These are phyloP conservation scores for Falco columbarius DNA, from an alignment of 2,797 vertebrate species.

Conservation along the genomic window DNA sequence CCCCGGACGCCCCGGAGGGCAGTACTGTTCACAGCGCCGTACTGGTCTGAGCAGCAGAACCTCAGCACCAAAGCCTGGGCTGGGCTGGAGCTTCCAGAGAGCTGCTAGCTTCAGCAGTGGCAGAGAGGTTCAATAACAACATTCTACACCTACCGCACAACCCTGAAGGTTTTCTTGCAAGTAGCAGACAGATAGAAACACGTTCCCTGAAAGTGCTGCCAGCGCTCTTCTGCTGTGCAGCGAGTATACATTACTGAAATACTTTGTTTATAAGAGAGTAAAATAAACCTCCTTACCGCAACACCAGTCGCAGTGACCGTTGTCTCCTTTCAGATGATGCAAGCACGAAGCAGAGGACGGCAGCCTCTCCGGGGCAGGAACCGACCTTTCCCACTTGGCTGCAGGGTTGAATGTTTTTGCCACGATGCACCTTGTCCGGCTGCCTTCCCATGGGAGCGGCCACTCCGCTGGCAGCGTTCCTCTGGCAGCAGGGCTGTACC, in stretches of 20 bases:
- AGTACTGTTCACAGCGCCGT: accelerated
- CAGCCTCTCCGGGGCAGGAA: not conserved
- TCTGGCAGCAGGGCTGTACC: not conserved
- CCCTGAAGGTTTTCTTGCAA: accelerated
- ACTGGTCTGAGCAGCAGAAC: not conserved
- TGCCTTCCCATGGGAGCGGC: not conserved
- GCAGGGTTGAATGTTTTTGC: accelerated
- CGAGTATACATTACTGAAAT: accelerated
- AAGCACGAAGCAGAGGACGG: not conserved
- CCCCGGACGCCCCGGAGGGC: too few relatives aligned
- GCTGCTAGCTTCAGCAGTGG: not conserved
- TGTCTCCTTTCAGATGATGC: accelerated
- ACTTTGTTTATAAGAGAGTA: not conserved
- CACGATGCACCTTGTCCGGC: accelerated
- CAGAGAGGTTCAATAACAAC: accelerated
- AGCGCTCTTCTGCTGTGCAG: not conserved
- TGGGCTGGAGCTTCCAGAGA: not conserved
- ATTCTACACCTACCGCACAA: accelerated
- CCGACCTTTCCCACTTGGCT: not conserved
- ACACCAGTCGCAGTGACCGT: accelerated
- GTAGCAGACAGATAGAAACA: accelerated
- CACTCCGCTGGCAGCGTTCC: not conserved
- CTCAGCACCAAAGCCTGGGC: accelerated
- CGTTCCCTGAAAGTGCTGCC: too few relatives aligned
- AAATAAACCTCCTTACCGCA: not conserved